A percentile compares a stretch with the other conserved stretches of the same genome.
phyloP scores from a whole-genome alignment of 2,113 vertebrate genomes.

The Xyrauchen texanus region DNA sequence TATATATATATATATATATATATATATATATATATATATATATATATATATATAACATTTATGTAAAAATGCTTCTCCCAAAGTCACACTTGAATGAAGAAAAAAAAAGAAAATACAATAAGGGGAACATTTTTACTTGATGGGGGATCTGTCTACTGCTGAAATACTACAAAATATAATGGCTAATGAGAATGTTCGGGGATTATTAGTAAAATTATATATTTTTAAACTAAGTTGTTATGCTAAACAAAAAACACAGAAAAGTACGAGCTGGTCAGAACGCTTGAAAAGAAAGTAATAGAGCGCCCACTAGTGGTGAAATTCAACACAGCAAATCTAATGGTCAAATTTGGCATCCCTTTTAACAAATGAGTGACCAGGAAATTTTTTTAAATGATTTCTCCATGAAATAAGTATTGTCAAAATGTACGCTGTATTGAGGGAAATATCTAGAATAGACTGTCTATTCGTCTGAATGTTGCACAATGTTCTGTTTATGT shows the following conservation, averaged over 20 bases:
- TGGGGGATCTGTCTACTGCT: too few relatives aligned
- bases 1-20: too few relatives aligned
- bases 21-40: too few relatives aligned
- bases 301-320: slow-evolving; percentile 71
- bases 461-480: slow-evolving; percentile 45
- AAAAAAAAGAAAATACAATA: too few relatives aligned
- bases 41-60: too few relatives aligned
- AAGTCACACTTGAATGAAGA: too few relatives aligned
- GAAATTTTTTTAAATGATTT: slow-evolving; percentile 22
- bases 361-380: neutral
- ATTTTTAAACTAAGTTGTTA: too few relatives aligned
- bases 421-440: slow-evolving; percentile 24
- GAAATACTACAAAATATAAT: neutral
- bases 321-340: slow-evolving; percentile 49
- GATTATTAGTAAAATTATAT: neutral
- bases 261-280: slow-evolving; percentile 33
- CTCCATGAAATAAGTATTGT: slow-evolving; percentile 6
- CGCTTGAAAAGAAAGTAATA: slow-evolving; percentile 62
- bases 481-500: slow-evolving; percentile 35
- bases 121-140: too few relatives aligned
- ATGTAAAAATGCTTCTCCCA: too few relatives aligned
- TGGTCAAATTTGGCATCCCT: slow-evolving; percentile 50
- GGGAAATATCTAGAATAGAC: slow-evolving; percentile 37
- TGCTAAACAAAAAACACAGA: neutral
- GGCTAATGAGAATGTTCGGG: neutral